Base-by-base conservation (phyloP, 2,113 vertebrate species). In the Euleptes europaea region DNA sequence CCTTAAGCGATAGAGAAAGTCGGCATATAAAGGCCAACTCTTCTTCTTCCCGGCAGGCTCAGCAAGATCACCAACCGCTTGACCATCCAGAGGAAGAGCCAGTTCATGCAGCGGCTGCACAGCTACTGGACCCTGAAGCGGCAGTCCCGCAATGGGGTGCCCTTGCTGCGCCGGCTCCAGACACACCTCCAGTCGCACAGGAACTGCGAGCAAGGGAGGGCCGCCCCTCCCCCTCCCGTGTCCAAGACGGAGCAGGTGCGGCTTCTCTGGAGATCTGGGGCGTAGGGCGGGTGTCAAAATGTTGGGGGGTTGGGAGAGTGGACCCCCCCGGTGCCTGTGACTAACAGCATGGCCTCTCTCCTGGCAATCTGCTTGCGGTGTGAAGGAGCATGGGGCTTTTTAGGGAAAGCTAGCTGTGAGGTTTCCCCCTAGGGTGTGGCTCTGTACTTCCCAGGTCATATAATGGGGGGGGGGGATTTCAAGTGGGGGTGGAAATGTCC, bases 111-210 rank as follows among this genome's bases (percentile, higher is more conserved):
- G 91, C 96, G 99, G 75, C 96, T 99, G 44, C 99, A 99, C 89
- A 99, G 98, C 96, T 99, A 99, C 93, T 99, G 99, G 99, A 99
- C 98, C 0, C 94, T 99, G 90, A 99, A 99, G 95, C 97, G 99
- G 84, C 99, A 99, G 94, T 99, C 98, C 70, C 97, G 99, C 28
- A 99, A 99, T 0, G 99, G 99, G 0, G 99, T 99, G 0, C 99
- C 99, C 1, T 96, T 99, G 79, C 96, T 99, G 38, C 98, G 99
- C 3, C 97, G 99, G 44, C 97, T 99, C 35, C 98, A 99, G 95
- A 99, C 98, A 8, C 98, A 99, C 92, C 91, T 99, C 84, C 99
- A 99, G 92, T 99, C 99, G 0, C 99, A 99, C 65, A 97, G 98
- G 87, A 98, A 98, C 84, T 96, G 97, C 0, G 98, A 99, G 47